Conservation (phyloP, 2,888 invertebrate genomes). For the Lissonota sp. region DNA sequence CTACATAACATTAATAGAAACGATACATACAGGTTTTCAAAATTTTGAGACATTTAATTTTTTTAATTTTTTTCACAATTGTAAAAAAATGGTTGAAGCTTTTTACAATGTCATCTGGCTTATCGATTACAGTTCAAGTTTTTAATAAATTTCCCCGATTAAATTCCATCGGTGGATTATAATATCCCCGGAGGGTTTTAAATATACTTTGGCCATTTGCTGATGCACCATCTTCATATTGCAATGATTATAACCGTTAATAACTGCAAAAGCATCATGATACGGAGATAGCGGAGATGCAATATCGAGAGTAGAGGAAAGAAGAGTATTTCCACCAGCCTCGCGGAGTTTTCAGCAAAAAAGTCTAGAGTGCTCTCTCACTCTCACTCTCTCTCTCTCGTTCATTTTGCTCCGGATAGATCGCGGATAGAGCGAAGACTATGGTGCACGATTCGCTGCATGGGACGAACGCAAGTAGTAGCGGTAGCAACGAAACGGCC, state of each 20-base stretch:
- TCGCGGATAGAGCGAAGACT: slow-evolving; percentile 53
- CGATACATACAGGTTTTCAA: too few species aligned
- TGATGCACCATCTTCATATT: not conserved
- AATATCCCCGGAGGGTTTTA: too few species aligned
- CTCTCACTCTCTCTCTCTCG: slow-evolving; percentile 20
- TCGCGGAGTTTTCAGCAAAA: slow-evolving; percentile 37
- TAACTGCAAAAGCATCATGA: not conserved
- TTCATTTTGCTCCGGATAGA: slow-evolving; percentile 41
- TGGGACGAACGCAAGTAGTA: slow-evolving; percentile 70
- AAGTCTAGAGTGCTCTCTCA: slow-evolving; percentile 37
- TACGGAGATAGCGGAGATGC: slow-evolving; percentile 3
- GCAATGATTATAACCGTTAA: not conserved
- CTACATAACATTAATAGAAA: too few species aligned
- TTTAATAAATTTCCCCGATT: too few species aligned
- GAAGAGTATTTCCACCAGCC: slow-evolving; percentile 19
- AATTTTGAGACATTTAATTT: too few species aligned
- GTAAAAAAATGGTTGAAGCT: too few species aligned
- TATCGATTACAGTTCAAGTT: too few species aligned
- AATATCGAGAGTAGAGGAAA: slow-evolving; percentile 36
- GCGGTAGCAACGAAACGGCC: slow-evolving; percentile 77
- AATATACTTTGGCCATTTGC: not conserved
- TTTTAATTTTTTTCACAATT: too few species aligned
- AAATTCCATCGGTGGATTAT: too few species aligned
- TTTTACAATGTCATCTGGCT: too few species aligned
- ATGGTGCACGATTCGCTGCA: slow-evolving; percentile 60